Percentiles rank a stretch among this genome's conserved stretches.
phyloP scores from a whole-genome alignment of 2,797 vertebrate genomes.

The Pseudochromis fuscus region DNA sequence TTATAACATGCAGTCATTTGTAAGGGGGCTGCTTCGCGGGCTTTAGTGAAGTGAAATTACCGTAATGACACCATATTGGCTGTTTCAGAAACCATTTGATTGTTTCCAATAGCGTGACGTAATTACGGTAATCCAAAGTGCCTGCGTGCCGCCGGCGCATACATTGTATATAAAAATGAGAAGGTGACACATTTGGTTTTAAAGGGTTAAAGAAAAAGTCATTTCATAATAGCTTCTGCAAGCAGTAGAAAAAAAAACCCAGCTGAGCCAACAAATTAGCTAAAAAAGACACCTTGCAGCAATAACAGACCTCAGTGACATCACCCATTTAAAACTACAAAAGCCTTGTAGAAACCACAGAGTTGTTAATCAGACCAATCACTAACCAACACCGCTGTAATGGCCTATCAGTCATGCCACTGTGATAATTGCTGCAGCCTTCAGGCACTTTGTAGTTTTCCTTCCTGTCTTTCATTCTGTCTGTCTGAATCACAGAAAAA shows the following conservation, averaged over 20 bases:
- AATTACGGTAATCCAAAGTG: too few relatives aligned
- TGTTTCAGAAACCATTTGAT: too few relatives aligned
- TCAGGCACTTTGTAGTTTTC: slow-evolving; percentile 15
- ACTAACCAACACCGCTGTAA: slow-evolving; percentile 3
- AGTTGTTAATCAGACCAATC: slow-evolving; percentile 12
- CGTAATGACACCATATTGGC: too few relatives aligned
- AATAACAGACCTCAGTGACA: slow-evolving; percentile 9
- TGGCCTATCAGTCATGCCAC: slow-evolving; percentile 14
- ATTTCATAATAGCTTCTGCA: neutral
- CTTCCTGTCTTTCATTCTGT: slow-evolving; percentile 11
- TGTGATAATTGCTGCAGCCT: slow-evolving; percentile 17
- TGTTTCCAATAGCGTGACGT: too few relatives aligned
- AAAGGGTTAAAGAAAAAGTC: too few relatives aligned
- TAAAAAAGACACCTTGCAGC: slow-evolving; percentile 9
- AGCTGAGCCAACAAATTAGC: slow-evolving; percentile 6
- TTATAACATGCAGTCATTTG: too few relatives aligned
- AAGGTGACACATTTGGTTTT: too few relatives aligned
- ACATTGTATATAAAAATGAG: too few relatives aligned
- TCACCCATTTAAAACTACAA: slow-evolving; percentile 1
- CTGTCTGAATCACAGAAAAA: slow-evolving; percentile 29
- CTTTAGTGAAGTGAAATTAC: too few relatives aligned
- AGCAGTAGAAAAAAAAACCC: slow-evolving; percentile 1
- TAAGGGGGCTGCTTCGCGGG: too few relatives aligned
- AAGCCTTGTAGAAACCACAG: slow-evolving; percentile 2
- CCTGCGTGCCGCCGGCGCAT: too few relatives aligned